phyloP scores from a whole-genome alignment of 2,797 vertebrate genomes.

The Chaetophractus vellerosus region DNA sequence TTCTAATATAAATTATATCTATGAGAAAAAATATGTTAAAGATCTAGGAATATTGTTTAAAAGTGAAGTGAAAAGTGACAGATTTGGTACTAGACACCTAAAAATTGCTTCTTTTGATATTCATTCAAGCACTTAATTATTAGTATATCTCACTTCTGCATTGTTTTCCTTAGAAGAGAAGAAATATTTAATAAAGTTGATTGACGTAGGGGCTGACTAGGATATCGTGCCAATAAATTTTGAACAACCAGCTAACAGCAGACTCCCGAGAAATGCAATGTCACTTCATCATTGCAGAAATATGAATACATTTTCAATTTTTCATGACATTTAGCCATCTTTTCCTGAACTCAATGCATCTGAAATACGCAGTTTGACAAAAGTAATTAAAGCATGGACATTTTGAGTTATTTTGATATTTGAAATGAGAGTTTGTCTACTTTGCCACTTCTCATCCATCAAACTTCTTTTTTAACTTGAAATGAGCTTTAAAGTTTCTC shows the following conservation, averaged over 20 bases:
- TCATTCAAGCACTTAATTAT: constrained; percentile 66
- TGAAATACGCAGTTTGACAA: constrained; percentile 86
- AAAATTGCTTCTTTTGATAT: constrained; percentile 57
- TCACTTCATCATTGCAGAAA: constrained; percentile 73
- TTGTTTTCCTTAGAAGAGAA: constrained; percentile 72
- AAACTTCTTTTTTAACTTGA: constrained; percentile 72
- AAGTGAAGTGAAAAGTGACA: constrained; percentile 46
- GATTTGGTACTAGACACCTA: constrained; percentile 1
- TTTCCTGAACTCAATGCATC: constrained; percentile 76
- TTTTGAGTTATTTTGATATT: constrained; percentile 88
- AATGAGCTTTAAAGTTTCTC: constrained; percentile 87
- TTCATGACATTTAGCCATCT: constrained; percentile 84
- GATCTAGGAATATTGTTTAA: constrained; percentile 34
- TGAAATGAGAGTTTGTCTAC: constrained; percentile 83
- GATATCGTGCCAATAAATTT: constrained; percentile 84
- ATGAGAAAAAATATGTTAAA: constrained; percentile 53
- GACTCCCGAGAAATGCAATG: constrained; percentile 75
- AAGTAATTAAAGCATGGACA: constrained; percentile 87
- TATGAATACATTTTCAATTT: constrained; percentile 85
- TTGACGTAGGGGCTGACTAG: constrained; percentile 55
- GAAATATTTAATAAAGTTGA: constrained; percentile 83
- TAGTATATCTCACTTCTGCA: constrained; percentile 56
- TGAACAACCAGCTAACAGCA: constrained; percentile 71
- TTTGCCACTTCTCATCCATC: constrained; percentile 82
- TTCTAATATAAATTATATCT: constrained; percentile 56